These are phyloP conservation scores for Noctua pronuba DNA, from an alignment of 2,888 invertebrate genomes.

Conservation along the genomic window DNA sequence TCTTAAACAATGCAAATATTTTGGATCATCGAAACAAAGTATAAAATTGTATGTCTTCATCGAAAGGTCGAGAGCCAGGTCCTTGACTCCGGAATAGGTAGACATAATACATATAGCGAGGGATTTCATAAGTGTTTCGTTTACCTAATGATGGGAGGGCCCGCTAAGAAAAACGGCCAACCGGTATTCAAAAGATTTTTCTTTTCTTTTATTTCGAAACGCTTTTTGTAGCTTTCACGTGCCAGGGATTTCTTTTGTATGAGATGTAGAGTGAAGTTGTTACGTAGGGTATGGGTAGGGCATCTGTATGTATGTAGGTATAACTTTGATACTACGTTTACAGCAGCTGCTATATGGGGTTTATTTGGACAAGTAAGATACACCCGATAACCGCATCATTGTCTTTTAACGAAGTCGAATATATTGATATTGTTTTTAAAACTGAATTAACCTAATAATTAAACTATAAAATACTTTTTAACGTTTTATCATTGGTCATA, in stretches of 20 bases:
- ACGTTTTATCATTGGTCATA: not conserved
- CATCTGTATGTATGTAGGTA: not conserved
- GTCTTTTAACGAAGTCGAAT: not conserved
- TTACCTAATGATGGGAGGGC: slow-evolving; percentile 43
- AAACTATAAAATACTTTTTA: not conserved
- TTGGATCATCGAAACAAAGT: slow-evolving; percentile 6
- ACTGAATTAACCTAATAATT: not conserved
- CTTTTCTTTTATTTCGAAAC: slow-evolving; percentile 40
- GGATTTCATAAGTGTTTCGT: slow-evolving; percentile 40
- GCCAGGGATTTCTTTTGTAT: slow-evolving; percentile 36
- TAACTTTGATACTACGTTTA: not conserved
- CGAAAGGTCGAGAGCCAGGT: slow-evolving; percentile 18
- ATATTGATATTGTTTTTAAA: not conserved
- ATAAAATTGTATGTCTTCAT: slow-evolving; percentile 13
- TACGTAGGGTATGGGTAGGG: not conserved
- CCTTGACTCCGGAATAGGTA: slow-evolving; percentile 19
- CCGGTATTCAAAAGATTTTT: slow-evolving; percentile 43
- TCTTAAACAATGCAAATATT: not conserved
- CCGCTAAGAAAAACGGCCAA: slow-evolving; percentile 39
- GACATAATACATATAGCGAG: slow-evolving; percentile 29
- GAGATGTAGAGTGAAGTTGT: slow-evolving; percentile 12
- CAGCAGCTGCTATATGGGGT: not conserved
- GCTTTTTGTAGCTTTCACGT: slow-evolving; percentile 30
- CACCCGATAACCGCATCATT: not conserved
- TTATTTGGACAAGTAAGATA: not conserved